Evolutionary conservation across 2,797 vertebrate species (phyloP), one percentile per base, ranked within the genome.

Genomic region (Natrix natrix): DNA sequence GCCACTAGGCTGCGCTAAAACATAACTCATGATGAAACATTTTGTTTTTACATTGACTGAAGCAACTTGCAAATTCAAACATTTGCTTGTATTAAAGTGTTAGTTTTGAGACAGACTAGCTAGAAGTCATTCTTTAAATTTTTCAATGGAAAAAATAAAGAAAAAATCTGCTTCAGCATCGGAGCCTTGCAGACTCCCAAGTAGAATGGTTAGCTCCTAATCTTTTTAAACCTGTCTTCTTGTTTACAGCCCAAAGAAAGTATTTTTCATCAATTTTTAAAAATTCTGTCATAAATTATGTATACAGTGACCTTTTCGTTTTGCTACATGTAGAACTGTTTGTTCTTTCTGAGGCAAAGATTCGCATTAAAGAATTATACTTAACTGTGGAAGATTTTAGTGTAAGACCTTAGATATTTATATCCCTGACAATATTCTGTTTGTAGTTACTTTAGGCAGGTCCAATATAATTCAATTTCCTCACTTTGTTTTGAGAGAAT

Each of bases 1-100:
- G 95, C 98, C 98, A 98, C 97, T 97, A 98, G 97, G 97, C 92
- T 97, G 95, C 63, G 97, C 98, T 97, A 97, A 95, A 96, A 95
- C 94, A 96, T 87, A 97, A 91, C 63, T 66, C 89, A 96, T 59
- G 12, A 28, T 93, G 37, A 60, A 87, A 95, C 32, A 87, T 83
- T 48, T 48, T 43, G 32, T 90, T 89, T 43, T n/a, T 28, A 43
- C 20, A 17, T 57, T 94, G 61, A n/a, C 26, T 63, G 93, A 66
- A 89, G 0, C 4, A 61, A 52, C 0, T 26, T 95, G 90, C 83
- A 92, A 92, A 94, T 17, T 10, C 16, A 92, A 74, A 88, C 8
- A 90, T 0, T 0, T 0, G 0, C 83, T 93, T 90, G 37, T 55
- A n/a, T 66, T 92, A 94, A 92, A n/a, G 17, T 22, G 26, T 4